Evolutionary conservation across 2,113 vertebrate species (phyloP).

Genomic region (Oreochromis spilurus): DNA sequence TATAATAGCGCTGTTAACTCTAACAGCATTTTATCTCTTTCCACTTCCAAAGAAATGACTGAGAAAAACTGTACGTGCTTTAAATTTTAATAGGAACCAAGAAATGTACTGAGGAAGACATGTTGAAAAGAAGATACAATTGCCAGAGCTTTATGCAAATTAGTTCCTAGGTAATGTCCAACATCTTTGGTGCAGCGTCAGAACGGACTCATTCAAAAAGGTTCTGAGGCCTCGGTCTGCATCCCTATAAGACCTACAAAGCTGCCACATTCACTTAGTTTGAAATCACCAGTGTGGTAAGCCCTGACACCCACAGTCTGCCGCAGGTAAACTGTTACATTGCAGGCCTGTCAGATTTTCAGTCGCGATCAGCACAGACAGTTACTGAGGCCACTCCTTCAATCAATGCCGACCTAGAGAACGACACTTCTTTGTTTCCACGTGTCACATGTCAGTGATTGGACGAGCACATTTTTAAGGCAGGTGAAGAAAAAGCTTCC

Average conservation of each 20-base stretch:
- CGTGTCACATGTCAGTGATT: neutral
- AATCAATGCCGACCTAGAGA: neutral
- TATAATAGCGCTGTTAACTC: neutral
- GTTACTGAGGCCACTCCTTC: neutral
- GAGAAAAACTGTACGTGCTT: neutral
- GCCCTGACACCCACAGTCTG: neutral
- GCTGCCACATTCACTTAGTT: neutral
- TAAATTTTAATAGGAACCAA: neutral
- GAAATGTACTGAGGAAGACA: neutral
- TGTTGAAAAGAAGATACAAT: neutral
- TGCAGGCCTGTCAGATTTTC: neutral
- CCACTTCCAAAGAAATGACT: neutral
- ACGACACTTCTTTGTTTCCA: neutral
- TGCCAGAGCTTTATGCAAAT: neutral
- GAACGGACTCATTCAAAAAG: fast-evolving
- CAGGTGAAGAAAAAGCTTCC: neutral
- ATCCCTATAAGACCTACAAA: neutral
- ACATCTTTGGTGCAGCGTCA: neutral
- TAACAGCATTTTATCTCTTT: neutral
- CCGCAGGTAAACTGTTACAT: neutral
- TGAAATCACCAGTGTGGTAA: too few relatives aligned
- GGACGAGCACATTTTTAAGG: neutral
- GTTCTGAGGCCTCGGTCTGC: neutral
- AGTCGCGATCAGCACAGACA: neutral
- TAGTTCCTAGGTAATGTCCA: neutral